These are phyloP conservation scores for Paramormyrops hopkinsi DNA, from an alignment of 2,797 vertebrate species.

Conservation along the genomic window DNA sequence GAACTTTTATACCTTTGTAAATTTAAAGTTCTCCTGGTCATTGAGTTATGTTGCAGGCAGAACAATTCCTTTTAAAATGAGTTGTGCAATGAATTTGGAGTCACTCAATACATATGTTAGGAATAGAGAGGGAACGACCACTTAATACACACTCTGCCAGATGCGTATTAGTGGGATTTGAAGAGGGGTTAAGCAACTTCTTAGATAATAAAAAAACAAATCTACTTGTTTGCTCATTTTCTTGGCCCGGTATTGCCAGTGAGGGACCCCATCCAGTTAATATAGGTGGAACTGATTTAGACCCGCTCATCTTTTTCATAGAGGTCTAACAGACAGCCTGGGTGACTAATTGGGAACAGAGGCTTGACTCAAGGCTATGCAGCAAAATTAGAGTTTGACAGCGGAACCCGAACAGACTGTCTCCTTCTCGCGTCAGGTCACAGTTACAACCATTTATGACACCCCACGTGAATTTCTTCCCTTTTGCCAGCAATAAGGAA, in stretches of 20 bases:
- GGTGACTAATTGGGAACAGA: conserved; percentile 3
- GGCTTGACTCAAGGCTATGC: conserved; percentile 6
- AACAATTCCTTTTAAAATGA: background rate
- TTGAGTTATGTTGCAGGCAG: background rate
- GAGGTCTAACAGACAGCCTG: background rate
- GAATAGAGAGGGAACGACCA: background rate
- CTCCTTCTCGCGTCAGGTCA: background rate
- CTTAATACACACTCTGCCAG: background rate
- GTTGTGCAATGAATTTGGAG: conserved; percentile 1
- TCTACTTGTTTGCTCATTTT: background rate
- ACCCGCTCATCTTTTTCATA: background rate
- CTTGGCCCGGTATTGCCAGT: background rate
- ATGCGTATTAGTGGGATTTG: background rate
- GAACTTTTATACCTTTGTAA: conserved; percentile 4
- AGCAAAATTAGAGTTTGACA: background rate
- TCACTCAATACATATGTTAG: background rate
- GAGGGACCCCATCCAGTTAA: background rate
- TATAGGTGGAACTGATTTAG: conserved; percentile 5
- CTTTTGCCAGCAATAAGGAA: background rate
- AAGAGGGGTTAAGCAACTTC: conserved; percentile 9
- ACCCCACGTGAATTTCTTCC: background rate
- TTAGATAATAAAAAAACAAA: background rate
- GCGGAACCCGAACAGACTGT: background rate
- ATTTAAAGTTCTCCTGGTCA: background rate
- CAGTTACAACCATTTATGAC: background rate